Conservation (phyloP, 2,113 vertebrate species). For the Ranitomeya variabilis region DNA sequence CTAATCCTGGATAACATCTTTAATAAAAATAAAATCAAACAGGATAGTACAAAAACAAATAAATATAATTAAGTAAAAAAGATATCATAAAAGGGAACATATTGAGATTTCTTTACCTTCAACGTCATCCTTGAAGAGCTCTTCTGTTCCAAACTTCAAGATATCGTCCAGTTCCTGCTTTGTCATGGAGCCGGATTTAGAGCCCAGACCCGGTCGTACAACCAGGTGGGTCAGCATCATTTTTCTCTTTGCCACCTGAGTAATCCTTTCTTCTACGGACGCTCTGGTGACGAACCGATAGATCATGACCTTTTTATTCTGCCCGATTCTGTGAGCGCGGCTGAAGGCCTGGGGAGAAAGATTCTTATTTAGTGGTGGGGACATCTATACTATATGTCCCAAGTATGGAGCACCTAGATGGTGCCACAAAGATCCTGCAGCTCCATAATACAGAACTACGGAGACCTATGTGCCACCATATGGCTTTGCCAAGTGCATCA, state of each 20-base stretch:
- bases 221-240: constrained; percentile 99
- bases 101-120: constrained; percentile 74
- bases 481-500: background rate
- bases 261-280: constrained; percentile 95
- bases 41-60: background rate
- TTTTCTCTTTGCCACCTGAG: constrained; percentile 97
- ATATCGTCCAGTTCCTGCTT: constrained; percentile 98
- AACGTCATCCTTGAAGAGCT: constrained; percentile 96
- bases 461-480: background rate
- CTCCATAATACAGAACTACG: background rate
- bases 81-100: no score
- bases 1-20: no score
- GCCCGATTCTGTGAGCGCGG: constrained; percentile 94
- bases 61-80: background rate
- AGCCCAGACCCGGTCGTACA: constrained; percentile 92
- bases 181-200: constrained; percentile 97
- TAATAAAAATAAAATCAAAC: no score
- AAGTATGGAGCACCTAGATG: background rate
- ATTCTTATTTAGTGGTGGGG: background rate
- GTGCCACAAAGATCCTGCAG: background rate
- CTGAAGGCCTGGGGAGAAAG: constrained; percentile 86
- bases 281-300: constrained; percentile 96
- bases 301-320: constrained; percentile 99
- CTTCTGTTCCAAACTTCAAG: constrained; percentile 96
- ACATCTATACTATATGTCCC: no score